Percentiles rank a stretch among this genome's conserved stretches.
phyloP scores from a whole-genome alignment of 2,797 vertebrate species.

The Lagorchestes hirsutus region DNA sequence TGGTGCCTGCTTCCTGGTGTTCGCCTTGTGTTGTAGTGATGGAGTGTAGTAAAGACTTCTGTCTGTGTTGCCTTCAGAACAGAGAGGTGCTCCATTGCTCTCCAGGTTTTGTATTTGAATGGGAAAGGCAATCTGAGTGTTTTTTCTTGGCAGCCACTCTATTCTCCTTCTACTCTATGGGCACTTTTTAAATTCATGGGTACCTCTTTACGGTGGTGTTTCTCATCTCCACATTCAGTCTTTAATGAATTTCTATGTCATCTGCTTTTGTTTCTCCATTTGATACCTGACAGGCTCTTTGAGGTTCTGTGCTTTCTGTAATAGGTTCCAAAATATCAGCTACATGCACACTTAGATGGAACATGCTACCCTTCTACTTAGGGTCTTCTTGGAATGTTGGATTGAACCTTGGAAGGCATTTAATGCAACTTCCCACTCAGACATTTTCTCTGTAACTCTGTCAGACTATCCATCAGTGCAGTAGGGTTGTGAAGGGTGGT shows the following conservation, averaged over 20 bases:
- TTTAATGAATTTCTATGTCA: not conserved
- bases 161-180: constrained; percentile 39
- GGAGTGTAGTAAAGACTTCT: not conserved
- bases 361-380: not conserved
- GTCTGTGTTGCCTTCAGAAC: constrained; percentile 36
- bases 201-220: not conserved
- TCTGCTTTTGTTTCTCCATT: not conserved
- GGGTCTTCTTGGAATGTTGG: not conserved
- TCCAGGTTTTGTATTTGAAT: constrained; percentile 44
- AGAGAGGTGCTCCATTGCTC: constrained; percentile 52
- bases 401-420: not conserved
- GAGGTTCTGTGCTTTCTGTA: not conserved
- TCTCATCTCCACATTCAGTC: not conserved
- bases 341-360: not conserved
- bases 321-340: not conserved
- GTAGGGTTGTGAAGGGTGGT: not conserved
- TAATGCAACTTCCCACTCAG: not conserved
- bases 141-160: constrained; percentile 9
- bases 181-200: constrained; percentile 16
- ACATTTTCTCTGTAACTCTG: not conserved
- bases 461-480: not conserved
- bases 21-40: not conserved
- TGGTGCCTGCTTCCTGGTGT: not conserved
- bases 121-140: constrained; percentile 23
- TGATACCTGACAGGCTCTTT: not conserved